A percentile compares a stretch with the other conserved stretches of the same genome.
Conservation (phyloP, 1,140 invertebrate species). For the Coptotermes formosanus region DNA sequence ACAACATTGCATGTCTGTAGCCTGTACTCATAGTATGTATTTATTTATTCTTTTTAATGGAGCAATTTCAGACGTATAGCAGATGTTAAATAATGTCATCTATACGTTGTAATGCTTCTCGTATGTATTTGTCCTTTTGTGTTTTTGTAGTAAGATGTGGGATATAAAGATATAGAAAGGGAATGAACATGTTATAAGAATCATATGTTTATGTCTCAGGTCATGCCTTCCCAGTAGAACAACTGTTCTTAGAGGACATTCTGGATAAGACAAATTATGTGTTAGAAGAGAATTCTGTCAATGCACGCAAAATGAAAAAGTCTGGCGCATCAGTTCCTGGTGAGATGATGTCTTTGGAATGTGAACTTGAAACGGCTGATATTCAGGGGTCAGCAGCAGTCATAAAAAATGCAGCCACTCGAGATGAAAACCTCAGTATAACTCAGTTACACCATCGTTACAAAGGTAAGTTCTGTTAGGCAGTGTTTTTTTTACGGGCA, state of each 20-base stretch:
- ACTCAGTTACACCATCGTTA: conserved; percentile 61
- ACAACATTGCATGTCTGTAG: too few relatives aligned
- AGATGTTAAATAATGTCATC: too few relatives aligned
- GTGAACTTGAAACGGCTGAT: conserved; percentile 62
- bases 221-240: conserved; percentile 77
- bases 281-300: conserved; percentile 69
- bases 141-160: too few relatives aligned
- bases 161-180: too few relatives aligned
- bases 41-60: too few relatives aligned
- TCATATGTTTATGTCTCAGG: conserved; percentile 37
- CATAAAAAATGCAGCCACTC: conserved; percentile 58
- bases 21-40: too few relatives aligned
- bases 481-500: too few relatives aligned
- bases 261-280: conserved; percentile 66
- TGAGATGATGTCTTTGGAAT: conserved; percentile 52
- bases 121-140: too few relatives aligned
- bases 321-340: conserved; percentile 42
- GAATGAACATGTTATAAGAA: too few relatives aligned
- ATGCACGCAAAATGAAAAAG: conserved; percentile 62
- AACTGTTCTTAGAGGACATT: conserved; percentile 75
- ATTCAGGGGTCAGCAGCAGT: conserved; percentile 48
- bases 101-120: too few relatives aligned
- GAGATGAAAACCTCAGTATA: conserved; percentile 67
- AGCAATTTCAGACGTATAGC: too few relatives aligned
- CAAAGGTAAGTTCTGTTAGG: conserved; percentile 45